Base-by-base conservation (phyloP, 2,888 invertebrate species). In the Adineta ricciae region DNA sequence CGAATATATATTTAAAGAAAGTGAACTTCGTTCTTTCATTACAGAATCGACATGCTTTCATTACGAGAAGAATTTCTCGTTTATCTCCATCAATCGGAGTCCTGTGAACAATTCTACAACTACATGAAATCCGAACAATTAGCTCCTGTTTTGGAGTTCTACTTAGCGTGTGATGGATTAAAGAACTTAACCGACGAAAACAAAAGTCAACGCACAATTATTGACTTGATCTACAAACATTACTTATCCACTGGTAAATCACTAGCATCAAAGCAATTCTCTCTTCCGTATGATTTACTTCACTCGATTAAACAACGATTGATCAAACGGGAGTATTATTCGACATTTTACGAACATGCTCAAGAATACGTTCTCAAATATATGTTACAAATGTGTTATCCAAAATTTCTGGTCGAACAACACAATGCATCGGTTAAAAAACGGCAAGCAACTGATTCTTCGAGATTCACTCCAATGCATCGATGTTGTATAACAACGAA, bases 321-420 rank as follows among this genome's bases (percentile, higher is more conserved):
- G 11, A 41, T n/a, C 2, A 78, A 78, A 78, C 21, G 41, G 1
- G 78, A 78, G n/a, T 78, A 32, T 78, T 24, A 78, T 78, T 1
- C 41, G 1, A 78, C 24, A 41, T 78, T 78, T 41, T 78, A 78
- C 14, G 78, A 78, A 4, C 38, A 41, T 24, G 78, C 78, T n/a
- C 78, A 78, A 78, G 78, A 78, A n/a, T 78, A 78, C 41, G 78
- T 78, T 38, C 24, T 78, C 9, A 78, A 78, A 41, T 78, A 78
- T 78, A 78, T 78, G 78, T 78, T 78, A 78, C 41, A 78, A 78
- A 78, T 41, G n/a, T 78, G 78, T 78, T 78, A 78, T 78, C 78
- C 78, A 24, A 78, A 78, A 78, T 78, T 78, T 78, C 14, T 78
- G 3, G 14, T 41, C 14, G n/a, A 41, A 78, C 78, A 78, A 78